Conservation (phyloP, 2,797 vertebrate genomes). For the Lagodon rhomboides region DNA sequence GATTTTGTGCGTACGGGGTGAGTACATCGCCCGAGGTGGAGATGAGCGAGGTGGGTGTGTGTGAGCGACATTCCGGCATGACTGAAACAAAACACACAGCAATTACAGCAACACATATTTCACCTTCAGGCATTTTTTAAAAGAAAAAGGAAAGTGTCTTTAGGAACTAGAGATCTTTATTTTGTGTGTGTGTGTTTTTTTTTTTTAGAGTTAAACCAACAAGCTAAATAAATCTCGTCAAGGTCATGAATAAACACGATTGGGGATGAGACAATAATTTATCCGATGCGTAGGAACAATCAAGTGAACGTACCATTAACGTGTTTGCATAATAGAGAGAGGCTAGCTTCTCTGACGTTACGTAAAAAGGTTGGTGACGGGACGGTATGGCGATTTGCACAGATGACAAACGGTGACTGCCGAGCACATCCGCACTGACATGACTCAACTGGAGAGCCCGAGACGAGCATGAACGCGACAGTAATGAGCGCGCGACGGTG, state of each 20-base stretch:
- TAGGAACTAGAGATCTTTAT: constrained; percentile 51
- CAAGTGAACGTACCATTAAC: constrained; percentile 10
- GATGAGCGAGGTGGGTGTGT: constrained; percentile 42
- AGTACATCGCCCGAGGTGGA: constrained; percentile 26
- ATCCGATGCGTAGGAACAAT: constrained; percentile 15
- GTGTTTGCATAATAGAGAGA: constrained; percentile 25
- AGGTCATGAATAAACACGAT: constrained; percentile 30
- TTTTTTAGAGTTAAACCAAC: constrained; percentile 24
- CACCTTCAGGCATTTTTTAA: constrained; percentile 16
- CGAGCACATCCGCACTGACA: constrained; percentile 56
- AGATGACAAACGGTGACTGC: constrained; percentile 59
- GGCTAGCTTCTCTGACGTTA: constrained; percentile 9
- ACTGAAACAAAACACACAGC: constrained; percentile 17
- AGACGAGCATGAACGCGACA: constrained; percentile 53
- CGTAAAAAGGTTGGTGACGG: constrained; percentile 34
- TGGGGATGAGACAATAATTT: neutral
- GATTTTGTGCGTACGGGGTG: constrained; percentile 3
- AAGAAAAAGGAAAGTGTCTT: constrained; percentile 32
- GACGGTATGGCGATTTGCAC: constrained; percentile 41
- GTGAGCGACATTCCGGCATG: constrained; percentile 39
- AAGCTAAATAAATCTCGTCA: constrained; percentile 12
- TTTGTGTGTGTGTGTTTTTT: neutral
- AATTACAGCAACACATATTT: constrained; percentile 32
- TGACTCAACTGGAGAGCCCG: constrained; percentile 64
- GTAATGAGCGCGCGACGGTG: constrained; percentile 52